These are phyloP conservation scores for Holacanthella duospinosa DNA, from an alignment of 2,888 invertebrate species.

Conservation along the genomic window DNA sequence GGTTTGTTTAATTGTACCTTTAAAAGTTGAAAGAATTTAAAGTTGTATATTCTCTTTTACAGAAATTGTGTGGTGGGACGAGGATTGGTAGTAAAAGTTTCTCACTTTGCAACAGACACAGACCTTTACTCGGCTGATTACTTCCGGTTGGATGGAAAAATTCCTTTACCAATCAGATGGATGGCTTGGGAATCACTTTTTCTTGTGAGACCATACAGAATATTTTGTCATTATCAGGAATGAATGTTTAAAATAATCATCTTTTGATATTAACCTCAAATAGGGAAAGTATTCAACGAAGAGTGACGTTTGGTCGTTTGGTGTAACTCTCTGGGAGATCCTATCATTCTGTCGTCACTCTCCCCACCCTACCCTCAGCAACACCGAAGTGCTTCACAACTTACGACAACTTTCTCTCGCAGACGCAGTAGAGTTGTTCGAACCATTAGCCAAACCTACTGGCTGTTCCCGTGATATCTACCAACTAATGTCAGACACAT, in stretches of 20 bases:
- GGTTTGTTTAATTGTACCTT: no score
- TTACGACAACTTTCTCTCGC: conserved; percentile 51
- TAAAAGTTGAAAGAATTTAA: background rate
- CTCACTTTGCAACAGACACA: conserved; percentile 75
- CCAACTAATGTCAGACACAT: conserved; percentile 84
- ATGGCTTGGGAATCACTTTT: conserved; percentile 80
- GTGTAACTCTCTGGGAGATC: conserved; percentile 77
- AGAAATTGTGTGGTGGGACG: conserved; percentile 80
- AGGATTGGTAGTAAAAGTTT: conserved; percentile 68
- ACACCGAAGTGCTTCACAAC: conserved; percentile 70
- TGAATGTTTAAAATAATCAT: background rate
- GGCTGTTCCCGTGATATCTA: conserved; percentile 77
- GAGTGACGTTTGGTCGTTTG: conserved; percentile 85
- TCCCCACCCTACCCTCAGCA: conserved; percentile 64
- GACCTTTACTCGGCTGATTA: conserved; percentile 69
- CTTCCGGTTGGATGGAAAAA: conserved; percentile 69
- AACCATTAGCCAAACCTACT: conserved; percentile 53
- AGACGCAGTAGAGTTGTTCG: conserved; percentile 41
- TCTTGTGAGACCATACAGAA: conserved; percentile 47
- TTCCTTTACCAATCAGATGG: conserved; percentile 75
- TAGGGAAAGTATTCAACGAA: conserved; percentile 81
- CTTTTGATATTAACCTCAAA: conserved; percentile 14
- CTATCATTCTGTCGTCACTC: conserved; percentile 63
- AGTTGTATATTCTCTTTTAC: conserved; percentile 2
- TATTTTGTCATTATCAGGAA: background rate